Evolutionary conservation across 2,888 invertebrate species (phyloP).

Genomic region (Theretra japonica): DNA sequence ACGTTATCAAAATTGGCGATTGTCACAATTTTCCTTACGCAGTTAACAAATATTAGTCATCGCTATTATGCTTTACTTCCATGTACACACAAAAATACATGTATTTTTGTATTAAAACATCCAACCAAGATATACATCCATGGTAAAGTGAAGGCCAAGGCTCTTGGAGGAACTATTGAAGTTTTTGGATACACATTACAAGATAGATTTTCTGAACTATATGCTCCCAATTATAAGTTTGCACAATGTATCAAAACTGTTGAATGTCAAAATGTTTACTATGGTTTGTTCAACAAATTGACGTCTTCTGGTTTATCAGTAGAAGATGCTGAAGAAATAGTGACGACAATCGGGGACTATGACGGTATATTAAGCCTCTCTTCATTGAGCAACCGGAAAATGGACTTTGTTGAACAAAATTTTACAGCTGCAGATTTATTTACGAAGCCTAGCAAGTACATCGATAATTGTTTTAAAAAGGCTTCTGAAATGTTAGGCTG

Average conservation of each 20-base stretch:
- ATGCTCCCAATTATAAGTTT: constrained; percentile 87
- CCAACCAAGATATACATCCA: constrained; percentile 83
- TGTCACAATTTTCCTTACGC: too few species aligned
- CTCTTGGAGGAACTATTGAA: constrained; percentile 86
- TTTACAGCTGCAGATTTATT: constrained; percentile 63
- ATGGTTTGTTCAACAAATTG: constrained; percentile 65
- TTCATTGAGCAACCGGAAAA: constrained; percentile 52
- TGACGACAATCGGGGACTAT: constrained; percentile 57
- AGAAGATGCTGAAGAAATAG: constrained; percentile 65
- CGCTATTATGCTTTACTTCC: too few species aligned
- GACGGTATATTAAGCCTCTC: constrained; percentile 72
- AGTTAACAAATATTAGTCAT: too few species aligned
- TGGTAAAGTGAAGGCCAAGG: constrained; percentile 85
- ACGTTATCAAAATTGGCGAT: too few species aligned
- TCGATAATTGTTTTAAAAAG: constrained; percentile 58
- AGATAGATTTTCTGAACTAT: constrained; percentile 77
- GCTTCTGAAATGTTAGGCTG: constrained; percentile 63
- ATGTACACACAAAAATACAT: constrained; percentile 47
- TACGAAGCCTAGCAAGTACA: constrained; percentile 60
- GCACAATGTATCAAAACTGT: constrained; percentile 81
- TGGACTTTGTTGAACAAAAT: constrained; percentile 68
- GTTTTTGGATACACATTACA: constrained; percentile 85
- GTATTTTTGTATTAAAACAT: constrained; percentile 79
- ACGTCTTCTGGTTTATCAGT: constrained; percentile 59
- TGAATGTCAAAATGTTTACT: constrained; percentile 50